A percentile compares a stretch with the other conserved stretches of the same genome.
phyloP scores from a whole-genome alignment of 2,797 vertebrate species.

The Dromococcyx pavoninus region DNA sequence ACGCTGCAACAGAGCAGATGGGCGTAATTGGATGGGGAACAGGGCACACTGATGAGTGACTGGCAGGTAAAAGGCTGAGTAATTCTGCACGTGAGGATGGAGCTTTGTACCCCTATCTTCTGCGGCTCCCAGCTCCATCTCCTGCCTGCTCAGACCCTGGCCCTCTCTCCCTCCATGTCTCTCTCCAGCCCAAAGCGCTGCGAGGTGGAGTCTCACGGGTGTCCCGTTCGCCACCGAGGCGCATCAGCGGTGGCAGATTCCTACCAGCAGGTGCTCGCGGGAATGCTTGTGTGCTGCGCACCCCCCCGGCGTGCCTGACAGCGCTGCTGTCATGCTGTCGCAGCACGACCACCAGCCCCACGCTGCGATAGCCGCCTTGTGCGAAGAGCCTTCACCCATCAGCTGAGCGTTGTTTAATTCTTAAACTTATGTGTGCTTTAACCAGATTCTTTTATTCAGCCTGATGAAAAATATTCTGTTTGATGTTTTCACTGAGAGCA shows the following conservation, averaged over 20 bases:
- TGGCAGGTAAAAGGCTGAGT: neutral
- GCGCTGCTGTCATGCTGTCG: rapidly evolving
- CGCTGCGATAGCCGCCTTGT: rapidly evolving
- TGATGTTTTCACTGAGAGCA: constrained; percentile 38
- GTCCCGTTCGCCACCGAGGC: no score
- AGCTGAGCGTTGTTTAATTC: neutral
- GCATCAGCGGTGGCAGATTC: rapidly evolving
- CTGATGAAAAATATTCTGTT: constrained; percentile 50
- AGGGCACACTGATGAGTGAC: neutral
- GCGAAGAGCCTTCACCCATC: neutral
- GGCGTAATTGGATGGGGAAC: neutral
- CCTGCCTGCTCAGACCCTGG: neutral
- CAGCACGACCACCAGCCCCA: neutral
- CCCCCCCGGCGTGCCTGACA: neutral
- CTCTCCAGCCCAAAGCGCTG: rapidly evolving
- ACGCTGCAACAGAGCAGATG: neutral
- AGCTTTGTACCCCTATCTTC: rapidly evolving
- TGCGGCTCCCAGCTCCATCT: neutral
- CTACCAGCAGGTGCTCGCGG: rapidly evolving
- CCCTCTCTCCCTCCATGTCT: rapidly evolving
- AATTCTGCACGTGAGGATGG: neutral
- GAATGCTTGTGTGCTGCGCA: neutral
- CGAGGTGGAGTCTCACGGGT: rapidly evolving
- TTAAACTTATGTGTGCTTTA: neutral
- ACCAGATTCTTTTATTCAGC: constrained; percentile 41